Evolutionary conservation across 1,140 invertebrate genomes (phyloP).

Genomic region (Ostrea edulis): DNA sequence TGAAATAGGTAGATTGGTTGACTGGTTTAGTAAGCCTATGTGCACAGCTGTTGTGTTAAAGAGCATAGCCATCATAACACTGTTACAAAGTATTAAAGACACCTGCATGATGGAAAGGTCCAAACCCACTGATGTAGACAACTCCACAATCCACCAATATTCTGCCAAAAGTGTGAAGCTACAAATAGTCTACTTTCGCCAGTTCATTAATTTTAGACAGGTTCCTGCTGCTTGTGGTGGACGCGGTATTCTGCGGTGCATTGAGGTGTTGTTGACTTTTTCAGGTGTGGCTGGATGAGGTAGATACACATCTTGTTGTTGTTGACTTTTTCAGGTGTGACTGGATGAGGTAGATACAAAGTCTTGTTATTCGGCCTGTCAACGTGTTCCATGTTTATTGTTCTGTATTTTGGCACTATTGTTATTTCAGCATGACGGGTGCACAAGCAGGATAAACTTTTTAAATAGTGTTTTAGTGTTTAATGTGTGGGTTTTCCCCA

Average conservation of each 20-base stretch:
- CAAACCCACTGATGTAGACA: too few relatives aligned
- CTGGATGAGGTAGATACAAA: background rate
- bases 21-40: too few relatives aligned
- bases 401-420: slow-evolving; percentile 33
- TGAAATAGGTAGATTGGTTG: too few relatives aligned
- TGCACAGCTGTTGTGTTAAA: too few relatives aligned
- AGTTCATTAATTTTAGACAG: background rate
- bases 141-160: too few relatives aligned
- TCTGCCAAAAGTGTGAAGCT: too few relatives aligned
- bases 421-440: slow-evolving; percentile 43
- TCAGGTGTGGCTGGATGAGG: background rate
- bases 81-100: too few relatives aligned
- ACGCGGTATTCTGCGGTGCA: background rate
- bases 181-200: too few relatives aligned
- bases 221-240: background rate
- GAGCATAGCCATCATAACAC: too few relatives aligned
- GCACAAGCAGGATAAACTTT: slow-evolving; percentile 28
- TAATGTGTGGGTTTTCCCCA: slow-evolving; percentile 19
- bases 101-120: too few relatives aligned
- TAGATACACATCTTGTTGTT: slow-evolving; percentile 36
- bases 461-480: slow-evolving; percentile 38
- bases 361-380: slow-evolving; percentile 35
- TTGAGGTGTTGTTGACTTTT: slow-evolving; percentile 20
- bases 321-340: background rate
- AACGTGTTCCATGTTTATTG: slow-evolving; percentile 27